Evolutionary conservation across 2,113 vertebrate genomes (phyloP).

Genomic region (Prinia subflava): DNA sequence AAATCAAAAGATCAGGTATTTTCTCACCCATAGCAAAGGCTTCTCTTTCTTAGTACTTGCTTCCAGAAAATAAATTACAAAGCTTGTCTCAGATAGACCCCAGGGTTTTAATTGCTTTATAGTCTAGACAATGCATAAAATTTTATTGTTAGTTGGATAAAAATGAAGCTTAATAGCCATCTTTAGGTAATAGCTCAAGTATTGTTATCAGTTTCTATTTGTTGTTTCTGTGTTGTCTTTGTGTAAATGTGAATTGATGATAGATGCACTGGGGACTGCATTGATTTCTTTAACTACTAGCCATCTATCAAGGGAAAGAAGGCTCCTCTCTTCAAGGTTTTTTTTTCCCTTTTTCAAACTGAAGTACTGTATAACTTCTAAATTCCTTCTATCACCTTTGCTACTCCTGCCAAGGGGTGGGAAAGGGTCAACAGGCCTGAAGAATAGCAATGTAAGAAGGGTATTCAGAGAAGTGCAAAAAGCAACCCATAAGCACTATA

Average conservation of each 20-base stretch:
- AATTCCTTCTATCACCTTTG: background rate
- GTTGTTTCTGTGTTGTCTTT: background rate
- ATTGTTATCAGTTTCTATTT: background rate
- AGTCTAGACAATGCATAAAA: background rate
- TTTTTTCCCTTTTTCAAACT: background rate
- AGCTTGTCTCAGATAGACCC: background rate
- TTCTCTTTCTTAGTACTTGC: background rate
- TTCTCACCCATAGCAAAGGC: background rate
- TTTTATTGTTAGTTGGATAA: background rate
- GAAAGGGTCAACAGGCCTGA: background rate
- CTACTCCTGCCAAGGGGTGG: background rate
- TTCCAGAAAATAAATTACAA: background rate
- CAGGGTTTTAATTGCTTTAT: background rate
- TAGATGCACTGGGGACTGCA: background rate
- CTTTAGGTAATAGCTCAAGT: background rate
- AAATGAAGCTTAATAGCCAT: background rate
- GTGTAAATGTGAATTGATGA: background rate
- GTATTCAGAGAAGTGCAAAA: background rate
- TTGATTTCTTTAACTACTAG: background rate
- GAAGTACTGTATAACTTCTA: background rate
- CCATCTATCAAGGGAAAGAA: background rate
- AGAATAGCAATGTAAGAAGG: background rate
- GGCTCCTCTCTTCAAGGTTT: background rate
- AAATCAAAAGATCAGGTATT: background rate
- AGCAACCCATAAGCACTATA: rapidly evolving